phyloP scores from a whole-genome alignment of 2,797 vertebrate genomes.

The Cossypha caffra region DNA sequence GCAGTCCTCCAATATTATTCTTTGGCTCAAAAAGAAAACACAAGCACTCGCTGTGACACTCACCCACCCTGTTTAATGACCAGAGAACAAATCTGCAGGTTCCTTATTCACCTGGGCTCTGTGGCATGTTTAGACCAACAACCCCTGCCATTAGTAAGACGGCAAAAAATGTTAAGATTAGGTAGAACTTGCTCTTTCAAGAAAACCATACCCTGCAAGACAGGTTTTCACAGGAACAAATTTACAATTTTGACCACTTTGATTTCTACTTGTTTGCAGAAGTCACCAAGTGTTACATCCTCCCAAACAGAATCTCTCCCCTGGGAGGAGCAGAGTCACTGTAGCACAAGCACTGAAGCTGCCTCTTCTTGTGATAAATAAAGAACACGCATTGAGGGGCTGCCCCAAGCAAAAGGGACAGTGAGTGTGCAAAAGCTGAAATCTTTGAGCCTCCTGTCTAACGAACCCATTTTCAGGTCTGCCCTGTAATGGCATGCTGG shows the following conservation, averaged over 20 bases:
- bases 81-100: background rate
- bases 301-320: background rate
- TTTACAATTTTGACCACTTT: background rate
- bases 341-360: background rate
- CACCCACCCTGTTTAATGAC: background rate
- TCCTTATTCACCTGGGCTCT: background rate
- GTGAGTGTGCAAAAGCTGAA: background rate
- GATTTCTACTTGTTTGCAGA: background rate
- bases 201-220: background rate
- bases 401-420: background rate
- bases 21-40: background rate
- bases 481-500: background rate
- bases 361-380: background rate
- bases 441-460: background rate
- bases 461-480: background rate
- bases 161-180: background rate
- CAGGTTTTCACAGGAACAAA: background rate
- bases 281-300: background rate
- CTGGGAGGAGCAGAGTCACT: background rate
- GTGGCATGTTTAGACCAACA: background rate
- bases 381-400: background rate
- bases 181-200: background rate
- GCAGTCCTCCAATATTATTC: background rate
- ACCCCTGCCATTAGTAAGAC: rapidly evolving
- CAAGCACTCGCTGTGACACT: background rate